phyloP scores from a whole-genome alignment of 2,888 invertebrate species.

The Drosophila formosana region DNA sequence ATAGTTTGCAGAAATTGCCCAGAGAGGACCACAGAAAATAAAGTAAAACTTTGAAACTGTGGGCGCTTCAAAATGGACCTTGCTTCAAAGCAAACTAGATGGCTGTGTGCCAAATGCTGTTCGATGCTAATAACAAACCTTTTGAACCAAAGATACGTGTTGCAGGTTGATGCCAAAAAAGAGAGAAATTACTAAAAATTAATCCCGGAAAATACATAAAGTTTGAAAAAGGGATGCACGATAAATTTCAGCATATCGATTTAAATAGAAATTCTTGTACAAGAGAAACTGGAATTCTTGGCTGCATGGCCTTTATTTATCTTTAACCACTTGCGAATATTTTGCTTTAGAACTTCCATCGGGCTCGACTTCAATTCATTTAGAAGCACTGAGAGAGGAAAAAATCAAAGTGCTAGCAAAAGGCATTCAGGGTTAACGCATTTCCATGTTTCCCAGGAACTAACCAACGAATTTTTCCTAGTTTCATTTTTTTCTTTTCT shows the following conservation, averaged over 20 bases:
- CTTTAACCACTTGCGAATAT: not conserved
- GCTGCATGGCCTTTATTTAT: not conserved
- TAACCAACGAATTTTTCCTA: constrained; percentile 39
- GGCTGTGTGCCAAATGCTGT: constrained; percentile 26
- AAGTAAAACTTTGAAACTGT: constrained; percentile 32
- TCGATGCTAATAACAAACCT: not conserved
- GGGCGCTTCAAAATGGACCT: constrained; percentile 41
- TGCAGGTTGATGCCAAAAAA: constrained; percentile 30
- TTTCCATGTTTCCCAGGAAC: constrained; percentile 27
- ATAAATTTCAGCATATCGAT: not conserved
- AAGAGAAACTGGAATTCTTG: not conserved
- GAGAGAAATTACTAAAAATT: not conserved
- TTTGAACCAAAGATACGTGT: constrained; percentile 7
- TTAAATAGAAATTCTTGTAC: not conserved
- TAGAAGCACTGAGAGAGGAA: constrained; percentile 11
- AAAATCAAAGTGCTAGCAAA: constrained; percentile 24
- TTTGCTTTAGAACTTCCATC: not conserved
- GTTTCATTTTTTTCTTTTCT: constrained; percentile 18
- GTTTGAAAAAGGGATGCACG: not conserved
- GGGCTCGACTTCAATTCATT: constrained; percentile 4
- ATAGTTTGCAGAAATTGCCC: constrained; percentile 55
- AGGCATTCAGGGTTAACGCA: constrained; percentile 21
- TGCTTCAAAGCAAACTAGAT: constrained; percentile 30
- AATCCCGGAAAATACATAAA: not conserved
- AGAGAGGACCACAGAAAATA: constrained; percentile 42